Evolutionary conservation across 2,113 vertebrate genomes (phyloP), one percentile per base, ranked within the genome.

Genomic region (Lucifuga dentata): DNA sequence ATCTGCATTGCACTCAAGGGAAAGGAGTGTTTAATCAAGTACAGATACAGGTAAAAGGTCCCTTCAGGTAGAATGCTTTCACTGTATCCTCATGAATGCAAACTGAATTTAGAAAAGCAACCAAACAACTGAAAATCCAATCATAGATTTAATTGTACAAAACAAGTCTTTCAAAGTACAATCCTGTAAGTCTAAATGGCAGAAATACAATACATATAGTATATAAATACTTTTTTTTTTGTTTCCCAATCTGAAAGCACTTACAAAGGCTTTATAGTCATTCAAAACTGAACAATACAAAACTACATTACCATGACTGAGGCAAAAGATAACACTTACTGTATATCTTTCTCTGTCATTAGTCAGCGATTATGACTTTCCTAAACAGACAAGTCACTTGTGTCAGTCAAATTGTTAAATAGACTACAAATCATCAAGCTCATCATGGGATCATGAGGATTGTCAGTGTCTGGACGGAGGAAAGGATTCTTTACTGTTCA

Each of bases 11-110:
- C 33, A 56, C 77, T 66, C 76, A 4, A 11, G 66, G 49, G 72
- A 49, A 36, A 55, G 3, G 29, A 32, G 43, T 52, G 53, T 78
- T 86, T 80, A 65, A 79, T 86, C 38, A 82, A 83, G 81, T n/a
- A 41, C 58, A 59, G 60, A 71, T 61, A 59, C 51, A 71, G 66
- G 62, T 72, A 35, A 74, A 56, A 85, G 44, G 66, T 5, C n/a
- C 49, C 10, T 35, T 56, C 48, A 20, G 45, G n/a, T 16, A 35
- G 36, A 38, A 55, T 52, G 35, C 35, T 61, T 13, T 33, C 59
- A 10, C 38, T 38, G 16, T 36, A 46, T 43, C 48, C 6, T 17
- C 15, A 8, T 57, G 24, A 58, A 40, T 32, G 32, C 51, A 7
- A 29, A 29, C 26, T 29, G 26, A 29, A 29, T 29, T 5, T 29